Evolutionary conservation across 2,113 vertebrate genomes (phyloP), one percentile per base, ranked within the genome.

Genomic region (Tyrannus savana): DNA sequence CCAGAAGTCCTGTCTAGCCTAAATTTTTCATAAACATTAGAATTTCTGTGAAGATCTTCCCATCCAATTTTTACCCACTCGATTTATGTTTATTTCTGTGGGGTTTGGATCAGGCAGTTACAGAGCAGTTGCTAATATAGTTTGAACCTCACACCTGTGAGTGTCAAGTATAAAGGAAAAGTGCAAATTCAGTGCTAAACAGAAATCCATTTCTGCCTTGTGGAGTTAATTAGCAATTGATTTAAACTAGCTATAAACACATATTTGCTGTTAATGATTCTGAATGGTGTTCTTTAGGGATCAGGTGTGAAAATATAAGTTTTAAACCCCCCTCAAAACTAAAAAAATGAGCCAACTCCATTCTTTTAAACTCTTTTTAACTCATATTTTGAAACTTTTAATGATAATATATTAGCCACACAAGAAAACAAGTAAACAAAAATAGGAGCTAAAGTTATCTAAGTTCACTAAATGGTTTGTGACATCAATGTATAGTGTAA

Each of bases 211-310:
- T 96, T 96, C 71, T 97, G 95, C 96, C 95, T 96, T 92, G 84
- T 96, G 94, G 92, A 98, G 93, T 97, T 97, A 98, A 98, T 98
- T 98, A 97, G 89, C 86, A 97, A 97, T 97, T 97, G 96, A 98
- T 97, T 98, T 96, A 96, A 85, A 96, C 72, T 80, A 91, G 56
- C 88, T 96, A 94, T 95, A 97, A 97, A 97, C 95, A 94, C 79
- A 96, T 96, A 95, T 96, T 97, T 97, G 77, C 73, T 94, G 52
- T 82, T 97, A 97, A 97, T 95, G 71, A 97, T 96, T 97, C 85
- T 95, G 75, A 96, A 73, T 56, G 91, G 13, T 72, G 86, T 77
- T 96, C 95, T 96, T 91, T 85, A 81, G 95, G 84, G 93, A 96
- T 60, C 63, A 83, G 33, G 37, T 92, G 39, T 94, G 66, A 96